Percentiles rank a stretch among this genome's conserved stretches.
These are phyloP conservation scores for Variabilichromis moorii DNA, from an alignment of 2,113 vertebrate species.

Conservation along the genomic window DNA sequence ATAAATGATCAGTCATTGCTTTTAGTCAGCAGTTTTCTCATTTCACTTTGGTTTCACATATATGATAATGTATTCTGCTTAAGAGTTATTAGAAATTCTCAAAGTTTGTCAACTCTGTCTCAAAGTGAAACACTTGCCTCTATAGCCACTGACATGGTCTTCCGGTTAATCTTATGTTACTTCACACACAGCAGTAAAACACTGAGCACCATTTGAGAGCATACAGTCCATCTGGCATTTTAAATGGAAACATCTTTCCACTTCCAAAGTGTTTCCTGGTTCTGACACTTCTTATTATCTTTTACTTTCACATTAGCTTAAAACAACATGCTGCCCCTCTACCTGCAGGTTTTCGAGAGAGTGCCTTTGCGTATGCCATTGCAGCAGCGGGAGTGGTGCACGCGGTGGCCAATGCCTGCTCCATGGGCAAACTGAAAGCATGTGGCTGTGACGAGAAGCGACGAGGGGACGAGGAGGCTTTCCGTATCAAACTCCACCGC, in stretches of 20 bases:
- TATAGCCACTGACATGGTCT: neutral
- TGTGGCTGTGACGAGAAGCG: conserved; percentile 91
- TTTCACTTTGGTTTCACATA: neutral
- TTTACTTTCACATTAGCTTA: neutral
- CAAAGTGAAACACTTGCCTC: neutral
- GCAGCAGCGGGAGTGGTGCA: conserved; percentile 91
- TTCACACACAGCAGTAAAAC: neutral
- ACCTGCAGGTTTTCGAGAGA: conserved; percentile 87
- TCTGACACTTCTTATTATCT: neutral
- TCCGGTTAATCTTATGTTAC: neutral
- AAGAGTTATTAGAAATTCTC: neutral
- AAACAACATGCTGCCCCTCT: neutral
- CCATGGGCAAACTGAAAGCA: conserved; percentile 91
- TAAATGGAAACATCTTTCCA: neutral
- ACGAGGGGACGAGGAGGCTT: conserved; percentile 90
- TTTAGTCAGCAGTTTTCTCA: neutral
- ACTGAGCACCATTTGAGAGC: neutral
- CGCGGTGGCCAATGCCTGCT: conserved; percentile 91
- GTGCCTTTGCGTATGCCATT: conserved; percentile 93
- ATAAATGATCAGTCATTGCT: neutral
- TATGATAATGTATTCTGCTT: neutral
- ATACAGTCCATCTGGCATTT: neutral
- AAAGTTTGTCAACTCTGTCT: neutral
- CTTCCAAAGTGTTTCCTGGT: neutral
- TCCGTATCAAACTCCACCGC: conserved; percentile 86